Conservation (phyloP, 2,888 invertebrate species). For the Agrochola macilenta region DNA sequence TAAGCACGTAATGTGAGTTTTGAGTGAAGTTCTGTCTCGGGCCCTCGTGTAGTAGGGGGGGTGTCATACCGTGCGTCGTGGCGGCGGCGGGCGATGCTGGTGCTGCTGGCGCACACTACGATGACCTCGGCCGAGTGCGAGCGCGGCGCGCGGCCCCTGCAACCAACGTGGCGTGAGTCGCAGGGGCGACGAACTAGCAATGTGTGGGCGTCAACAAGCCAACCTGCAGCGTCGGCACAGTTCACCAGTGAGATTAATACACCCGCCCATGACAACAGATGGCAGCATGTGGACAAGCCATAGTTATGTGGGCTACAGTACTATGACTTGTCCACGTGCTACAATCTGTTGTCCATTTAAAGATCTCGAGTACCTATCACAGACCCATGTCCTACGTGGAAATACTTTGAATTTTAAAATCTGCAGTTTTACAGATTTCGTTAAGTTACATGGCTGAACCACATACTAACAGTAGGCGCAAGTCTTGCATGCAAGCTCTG, state of each 20-base stretch:
- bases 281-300: too few species aligned
- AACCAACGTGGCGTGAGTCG: slow-evolving; percentile 2
- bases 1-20: background rate
- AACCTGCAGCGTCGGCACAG: background rate
- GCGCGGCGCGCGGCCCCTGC: slow-evolving; percentile 21
- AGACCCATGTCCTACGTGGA: background rate
- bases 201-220: background rate
- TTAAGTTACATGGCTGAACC: background rate
- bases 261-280: too few species aligned
- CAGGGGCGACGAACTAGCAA: background rate
- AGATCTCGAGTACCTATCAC: background rate
- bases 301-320: background rate
- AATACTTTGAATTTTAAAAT: background rate
- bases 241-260: background rate
- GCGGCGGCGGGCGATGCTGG: background rate
- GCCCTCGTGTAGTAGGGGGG: too few species aligned
- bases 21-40: background rate
- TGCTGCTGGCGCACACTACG: slow-evolving; percentile 6
- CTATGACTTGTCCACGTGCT: background rate
- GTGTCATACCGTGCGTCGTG: background rate
- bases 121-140: background rate
- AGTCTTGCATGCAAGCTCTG: background rate
- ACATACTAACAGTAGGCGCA: background rate
- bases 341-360: background rate
- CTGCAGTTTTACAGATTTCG: background rate